Evolutionary conservation across 1,140 invertebrate genomes (phyloP), one percentile per base, ranked within the genome.

Genomic region (Triops longicaudatus): DNA sequence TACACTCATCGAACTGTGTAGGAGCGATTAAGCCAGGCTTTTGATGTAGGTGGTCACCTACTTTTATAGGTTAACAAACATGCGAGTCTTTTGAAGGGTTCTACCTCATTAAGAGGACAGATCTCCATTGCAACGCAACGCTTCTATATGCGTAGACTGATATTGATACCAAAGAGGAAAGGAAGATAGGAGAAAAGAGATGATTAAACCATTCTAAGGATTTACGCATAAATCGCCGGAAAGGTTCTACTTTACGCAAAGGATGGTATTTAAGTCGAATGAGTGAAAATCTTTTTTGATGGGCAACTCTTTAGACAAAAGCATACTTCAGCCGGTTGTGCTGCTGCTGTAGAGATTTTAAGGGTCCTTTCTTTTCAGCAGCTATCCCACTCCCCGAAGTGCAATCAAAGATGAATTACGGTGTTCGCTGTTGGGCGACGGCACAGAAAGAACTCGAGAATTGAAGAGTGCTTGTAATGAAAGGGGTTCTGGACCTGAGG

Each of bases 401-500:
- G 50, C 50, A 63, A 63, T 63, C 50, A 63, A 63, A 63, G 50
- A 63, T 63, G 50, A 63, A 63, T 63, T 63, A 63, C 14, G 22
- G 50, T 7, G 50, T 22, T 63, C 50, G 9, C 50, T 63, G 50
- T 63, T 63, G 50, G 50, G 50, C 50, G 50, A 63, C 50, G 50
- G 22, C 10, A 63, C 50, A 63, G 50, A 63, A 63, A 63, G 50
- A 63, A 63, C 50, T 63, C 50, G 50, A 63, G 11, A 63, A 63
- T 22, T 63, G n/a, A 22, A 63, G 50, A 14, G 50, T 63, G 50
- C 50, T 63, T 63, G 50, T 17, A 63, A 63, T n/a, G 50, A 63
- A 63, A 63, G 50, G 43, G 50, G 50, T 63, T 63, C 50, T 63
- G 50, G 50, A 63, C 50, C 50, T 17, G 50, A n/a, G 50, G 50